These are phyloP conservation scores for Ophioninae sp. DNA, from an alignment of 2,888 invertebrate species.

Conservation along the genomic window DNA sequence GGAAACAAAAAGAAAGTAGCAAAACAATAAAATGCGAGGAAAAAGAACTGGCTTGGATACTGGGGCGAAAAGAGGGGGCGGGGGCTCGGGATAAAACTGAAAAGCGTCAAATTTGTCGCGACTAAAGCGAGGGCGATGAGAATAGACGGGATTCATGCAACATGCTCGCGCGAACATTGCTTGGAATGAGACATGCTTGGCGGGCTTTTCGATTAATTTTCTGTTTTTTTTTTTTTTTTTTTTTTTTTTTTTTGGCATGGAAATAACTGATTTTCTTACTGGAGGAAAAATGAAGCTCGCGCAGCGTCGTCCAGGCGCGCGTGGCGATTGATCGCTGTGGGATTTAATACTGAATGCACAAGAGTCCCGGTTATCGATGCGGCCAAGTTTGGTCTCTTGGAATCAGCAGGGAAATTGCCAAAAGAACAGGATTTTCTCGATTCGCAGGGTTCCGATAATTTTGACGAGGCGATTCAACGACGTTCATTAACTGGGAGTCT, in stretches of 20 bases:
- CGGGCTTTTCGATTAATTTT: not conserved
- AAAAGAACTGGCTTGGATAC: slow-evolving; percentile 14
- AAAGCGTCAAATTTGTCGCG: slow-evolving; percentile 3
- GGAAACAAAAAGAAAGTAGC: slow-evolving; percentile 24
- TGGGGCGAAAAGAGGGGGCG: not conserved
- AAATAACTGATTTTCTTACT: not conserved
- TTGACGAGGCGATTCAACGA: not conserved
- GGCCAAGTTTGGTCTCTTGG: not conserved
- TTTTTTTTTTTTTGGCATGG: slow-evolving; percentile 16
- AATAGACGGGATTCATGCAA: slow-evolving; percentile 8
- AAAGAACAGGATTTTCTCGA: not conserved
- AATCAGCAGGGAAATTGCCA: not conserved
- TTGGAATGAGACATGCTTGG: slow-evolving; percentile 14
- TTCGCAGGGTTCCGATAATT: not conserved
- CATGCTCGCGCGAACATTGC: slow-evolving; percentile 18
- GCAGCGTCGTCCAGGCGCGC: slow-evolving; percentile 14
- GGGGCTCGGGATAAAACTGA: not conserved
- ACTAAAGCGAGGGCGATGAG: not conserved
- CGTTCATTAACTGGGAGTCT: slow-evolving; percentile 14
- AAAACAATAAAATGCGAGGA: slow-evolving; percentile 1
- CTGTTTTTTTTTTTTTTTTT: not conserved
- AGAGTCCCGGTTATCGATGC: slow-evolving; percentile 21
- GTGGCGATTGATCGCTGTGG: not conserved
- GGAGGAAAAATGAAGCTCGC: slow-evolving; percentile 2
- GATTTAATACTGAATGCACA: not conserved